Evolutionary conservation across 1,140 invertebrate species (phyloP), one percentile per base, ranked within the genome.

Genomic region (Cataglyphis hispanica): DNA sequence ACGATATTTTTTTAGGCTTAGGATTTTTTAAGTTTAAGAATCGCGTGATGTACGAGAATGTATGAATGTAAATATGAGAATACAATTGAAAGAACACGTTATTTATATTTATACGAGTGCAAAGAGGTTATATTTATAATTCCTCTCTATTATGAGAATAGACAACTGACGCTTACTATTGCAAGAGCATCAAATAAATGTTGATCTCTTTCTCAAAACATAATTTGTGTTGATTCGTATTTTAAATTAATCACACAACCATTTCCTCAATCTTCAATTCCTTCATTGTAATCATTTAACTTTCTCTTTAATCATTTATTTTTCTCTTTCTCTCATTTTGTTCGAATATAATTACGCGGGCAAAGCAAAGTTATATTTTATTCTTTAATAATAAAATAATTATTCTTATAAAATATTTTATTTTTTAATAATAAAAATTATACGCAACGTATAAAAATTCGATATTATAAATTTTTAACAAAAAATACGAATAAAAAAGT

Each of bases 141-240:
- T 93, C 88, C 91, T 93, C 83, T 95, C 90, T 95, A 94, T 94
- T 93, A 91, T 93, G 89, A 91, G 93, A 92, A 94, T 92, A 93
- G 86, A 93, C 93, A 92, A 93, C 87, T 92, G 34, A 95, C 94
- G 94, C 94, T 95, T 94, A 95, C 91, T 93, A 93, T 77, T 90
- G 91, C 94, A 93, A 90, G 92, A 95, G 92, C 89, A 94, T 95
- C 93, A 94, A 95, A 95, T 90, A 95, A 94, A 93, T 92, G 93
- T 93, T 94, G 94, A 95, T 95, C 94, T 95, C 94, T 94, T 92
- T 92, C 91, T 93, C 87, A 86, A 91, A 90, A 90, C 81, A 89
- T 76, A 91, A 85, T 34, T 46, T 43, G 63, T 63, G 53, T 89
- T 2, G 19, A n/a, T 86, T 75, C 16, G 16, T 50, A 50, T 50